These are phyloP conservation scores for Brienomyrus longianalis DNA, from an alignment of 2,113 vertebrate species.

Conservation along the genomic window DNA sequence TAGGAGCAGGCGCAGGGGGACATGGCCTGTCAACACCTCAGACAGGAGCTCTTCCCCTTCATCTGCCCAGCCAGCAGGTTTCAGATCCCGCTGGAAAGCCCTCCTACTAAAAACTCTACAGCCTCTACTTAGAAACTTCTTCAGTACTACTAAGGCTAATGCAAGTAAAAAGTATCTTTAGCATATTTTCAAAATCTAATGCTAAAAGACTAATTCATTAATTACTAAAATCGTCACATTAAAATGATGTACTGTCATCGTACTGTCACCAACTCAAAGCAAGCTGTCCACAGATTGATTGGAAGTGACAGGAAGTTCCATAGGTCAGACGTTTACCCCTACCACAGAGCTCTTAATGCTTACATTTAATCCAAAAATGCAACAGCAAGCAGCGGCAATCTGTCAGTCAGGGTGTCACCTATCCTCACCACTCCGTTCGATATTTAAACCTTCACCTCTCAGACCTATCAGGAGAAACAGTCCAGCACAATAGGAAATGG, in stretches of 20 bases:
- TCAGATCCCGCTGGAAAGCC: not conserved
- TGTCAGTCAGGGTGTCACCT: not conserved
- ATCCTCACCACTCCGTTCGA: not conserved
- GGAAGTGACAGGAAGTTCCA: not conserved
- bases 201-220: not conserved
- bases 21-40: slow-evolving; percentile 9
- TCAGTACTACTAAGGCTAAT: not conserved
- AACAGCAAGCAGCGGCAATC: not conserved
- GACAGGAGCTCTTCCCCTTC: slow-evolving; percentile 4
- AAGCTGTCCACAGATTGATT: not conserved
- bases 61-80: not conserved
- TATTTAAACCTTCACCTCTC: not conserved
- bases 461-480: not conserved
- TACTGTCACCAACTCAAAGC: not conserved
- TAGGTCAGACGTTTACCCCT: not conserved
- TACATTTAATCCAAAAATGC: not conserved
- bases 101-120: not conserved
- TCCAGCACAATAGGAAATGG: slow-evolving; percentile 24
- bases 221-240: not conserved
- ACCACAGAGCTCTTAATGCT: not conserved
- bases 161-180: not conserved
- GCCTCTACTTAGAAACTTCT: not conserved
- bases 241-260: not conserved
- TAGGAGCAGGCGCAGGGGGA: not conserved
- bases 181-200: not conserved